Evolutionary conservation across 2,888 invertebrate genomes (phyloP), one percentile per base, ranked within the genome.

Genomic region (Apeira syringaria): DNA sequence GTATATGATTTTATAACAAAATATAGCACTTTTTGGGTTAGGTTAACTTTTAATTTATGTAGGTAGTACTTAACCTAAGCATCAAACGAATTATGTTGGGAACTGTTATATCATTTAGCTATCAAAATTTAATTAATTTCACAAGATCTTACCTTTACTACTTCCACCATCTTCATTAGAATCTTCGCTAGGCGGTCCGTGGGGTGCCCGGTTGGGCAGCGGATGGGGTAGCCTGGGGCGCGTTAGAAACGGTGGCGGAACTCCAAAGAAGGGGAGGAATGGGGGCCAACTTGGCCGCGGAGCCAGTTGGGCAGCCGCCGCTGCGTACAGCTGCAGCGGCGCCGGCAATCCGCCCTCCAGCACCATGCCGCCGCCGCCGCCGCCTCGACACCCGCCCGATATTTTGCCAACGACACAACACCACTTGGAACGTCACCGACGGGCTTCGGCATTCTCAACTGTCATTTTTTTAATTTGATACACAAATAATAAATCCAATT

Each of bases 261-360:
- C 91, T 56, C 92, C 86, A 68, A 92, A 92, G 64, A 92, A 92
- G 24, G 88, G 88, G 59, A 93, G 82, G 80, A 91, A 91, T 26
- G 92, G 93, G 52, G 93, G 90, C 86, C 93, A 93, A 44, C 91
- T 84, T 47, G 92, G 92, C 42, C 91, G 73, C 48, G 91, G 85
- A 47, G 83, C 80, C 67, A 79, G 80, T 68, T 88, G 92, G 74
- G 93, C 92, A 67, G 93, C 93, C 64, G 93, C 93, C 74, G 93
- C 93, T 68, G 93, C 93, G 75, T 94, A 94, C 61, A 94, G 83
- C 71, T 94, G 93, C 78, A 94, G 82, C 68, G 93, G 93, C 75
- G 93, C 92, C 84, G 94, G 94, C 83, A 94, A 79, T 61, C 92
- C 93, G 78, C 84, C 90, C 73, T 93, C 94, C 74, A 93, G 81